These are phyloP conservation scores for Etheostoma spectabile DNA, from an alignment of 2,113 vertebrate genomes.

Conservation along the genomic window DNA sequence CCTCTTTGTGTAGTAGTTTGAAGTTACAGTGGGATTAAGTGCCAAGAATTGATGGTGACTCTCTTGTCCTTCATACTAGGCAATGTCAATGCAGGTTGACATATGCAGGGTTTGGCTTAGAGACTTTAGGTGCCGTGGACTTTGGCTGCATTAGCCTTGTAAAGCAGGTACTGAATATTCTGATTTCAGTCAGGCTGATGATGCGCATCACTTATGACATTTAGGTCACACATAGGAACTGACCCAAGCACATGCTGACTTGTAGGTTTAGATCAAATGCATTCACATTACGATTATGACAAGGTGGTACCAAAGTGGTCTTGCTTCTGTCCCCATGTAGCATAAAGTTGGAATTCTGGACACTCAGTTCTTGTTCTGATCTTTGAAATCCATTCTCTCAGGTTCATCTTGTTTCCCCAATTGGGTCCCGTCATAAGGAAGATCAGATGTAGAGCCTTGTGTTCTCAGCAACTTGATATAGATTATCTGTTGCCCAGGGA, in stretches of 20 bases:
- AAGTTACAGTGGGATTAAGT: not conserved
- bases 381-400: not conserved
- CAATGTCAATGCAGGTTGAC: not conserved
- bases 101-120: not conserved
- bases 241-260: slow-evolving; percentile 9
- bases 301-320: not conserved
- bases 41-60: not conserved
- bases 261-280: not conserved
- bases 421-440: not conserved
- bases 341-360: not conserved
- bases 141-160: not conserved
- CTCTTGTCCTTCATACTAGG: not conserved
- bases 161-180: not conserved
- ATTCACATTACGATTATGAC: not conserved
- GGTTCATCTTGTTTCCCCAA: not conserved
- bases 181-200: slow-evolving; percentile 18
- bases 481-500: not conserved
- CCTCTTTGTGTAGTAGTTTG: slow-evolving; percentile 23
- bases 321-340: not conserved
- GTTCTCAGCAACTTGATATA: not conserved
- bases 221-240: slow-evolving; percentile 8
- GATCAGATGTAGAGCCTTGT: not conserved
- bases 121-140: not conserved
- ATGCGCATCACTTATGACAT: not conserved
- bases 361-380: not conserved